Evolutionary conservation across 2,888 invertebrate genomes (phyloP).

Genomic region (Apantesis nais): DNA sequence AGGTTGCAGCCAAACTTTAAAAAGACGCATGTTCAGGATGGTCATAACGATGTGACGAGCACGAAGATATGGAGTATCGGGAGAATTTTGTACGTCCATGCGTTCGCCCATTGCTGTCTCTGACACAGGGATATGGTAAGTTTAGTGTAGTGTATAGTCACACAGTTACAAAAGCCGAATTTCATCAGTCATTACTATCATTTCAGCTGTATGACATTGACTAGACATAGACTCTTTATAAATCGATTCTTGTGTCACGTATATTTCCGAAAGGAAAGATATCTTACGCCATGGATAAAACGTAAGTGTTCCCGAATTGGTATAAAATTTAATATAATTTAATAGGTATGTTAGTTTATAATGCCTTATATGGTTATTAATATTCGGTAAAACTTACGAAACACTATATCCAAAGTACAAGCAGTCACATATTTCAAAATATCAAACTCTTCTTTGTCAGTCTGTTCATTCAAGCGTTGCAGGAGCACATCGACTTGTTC

Average conservation of each 20-base stretch:
- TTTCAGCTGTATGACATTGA: background rate
- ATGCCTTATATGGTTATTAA: background rate
- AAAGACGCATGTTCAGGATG: constrained; percentile 77
- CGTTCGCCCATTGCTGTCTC: constrained; percentile 91
- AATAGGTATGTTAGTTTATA: background rate
- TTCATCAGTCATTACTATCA: background rate
- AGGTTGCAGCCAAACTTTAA: constrained; percentile 87
- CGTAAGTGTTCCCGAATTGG: no score
- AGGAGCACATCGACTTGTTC: constrained; percentile 83
- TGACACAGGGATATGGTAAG: constrained; percentile 42
- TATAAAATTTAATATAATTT: no score
- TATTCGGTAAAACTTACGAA: constrained; percentile 73
- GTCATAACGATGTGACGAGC: constrained; percentile 81
- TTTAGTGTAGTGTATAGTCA: background rate
- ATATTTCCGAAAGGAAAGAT: background rate
- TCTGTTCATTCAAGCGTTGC: constrained; percentile 70
- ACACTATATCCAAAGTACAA: constrained; percentile 87
- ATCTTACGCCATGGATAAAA: no score
- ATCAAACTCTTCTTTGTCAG: constrained; percentile 74
- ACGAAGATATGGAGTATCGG: constrained; percentile 85
- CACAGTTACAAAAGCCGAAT: background rate
- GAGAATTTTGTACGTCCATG: constrained; percentile 84
- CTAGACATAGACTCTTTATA: no score
- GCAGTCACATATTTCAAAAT: constrained; percentile 83
- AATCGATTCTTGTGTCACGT: background rate